phyloP scores from a whole-genome alignment of 1,140 invertebrate genomes.

The Delia radicum region DNA sequence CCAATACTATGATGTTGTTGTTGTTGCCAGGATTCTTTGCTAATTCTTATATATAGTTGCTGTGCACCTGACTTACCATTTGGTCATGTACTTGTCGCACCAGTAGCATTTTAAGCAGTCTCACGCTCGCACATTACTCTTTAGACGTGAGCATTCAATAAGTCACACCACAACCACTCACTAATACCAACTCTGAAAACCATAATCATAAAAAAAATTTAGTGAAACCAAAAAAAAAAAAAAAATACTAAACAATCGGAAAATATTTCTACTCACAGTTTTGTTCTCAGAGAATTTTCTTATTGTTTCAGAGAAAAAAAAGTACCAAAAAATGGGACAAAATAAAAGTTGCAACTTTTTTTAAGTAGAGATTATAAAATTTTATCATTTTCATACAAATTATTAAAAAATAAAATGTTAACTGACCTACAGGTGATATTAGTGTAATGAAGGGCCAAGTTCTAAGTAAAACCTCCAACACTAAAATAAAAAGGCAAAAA shows the following conservation, averaged over 20 bases:
- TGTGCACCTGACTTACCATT: constrained; percentile 46
- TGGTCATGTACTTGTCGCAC: constrained; percentile 52
- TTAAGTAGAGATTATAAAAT: no score
- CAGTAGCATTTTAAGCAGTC: constrained; percentile 57
- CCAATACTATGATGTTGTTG: neutral
- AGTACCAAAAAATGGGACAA: neutral
- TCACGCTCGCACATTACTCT: constrained; percentile 42
- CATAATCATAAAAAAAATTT: no score
- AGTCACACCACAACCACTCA: neutral
- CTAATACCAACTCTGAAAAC: neutral
- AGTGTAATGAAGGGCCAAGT: no score
- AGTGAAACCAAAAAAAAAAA: no score
- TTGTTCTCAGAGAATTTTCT: neutral
- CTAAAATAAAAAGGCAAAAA: no score
- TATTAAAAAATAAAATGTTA: no score
- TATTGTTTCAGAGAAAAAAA: neutral
- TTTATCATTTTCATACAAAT: no score
- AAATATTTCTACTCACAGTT: neutral
- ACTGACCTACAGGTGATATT: no score
- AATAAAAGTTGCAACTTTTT: no score
- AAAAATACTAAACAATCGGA: neutral
- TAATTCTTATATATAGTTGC: neutral
- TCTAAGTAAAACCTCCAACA: no score
- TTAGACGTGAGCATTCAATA: constrained; percentile 12
- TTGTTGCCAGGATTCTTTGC: neutral